Evolutionary conservation across 2,113 vertebrate species (phyloP).

Genomic region (Protobothrops mucrosquamatus): DNA sequence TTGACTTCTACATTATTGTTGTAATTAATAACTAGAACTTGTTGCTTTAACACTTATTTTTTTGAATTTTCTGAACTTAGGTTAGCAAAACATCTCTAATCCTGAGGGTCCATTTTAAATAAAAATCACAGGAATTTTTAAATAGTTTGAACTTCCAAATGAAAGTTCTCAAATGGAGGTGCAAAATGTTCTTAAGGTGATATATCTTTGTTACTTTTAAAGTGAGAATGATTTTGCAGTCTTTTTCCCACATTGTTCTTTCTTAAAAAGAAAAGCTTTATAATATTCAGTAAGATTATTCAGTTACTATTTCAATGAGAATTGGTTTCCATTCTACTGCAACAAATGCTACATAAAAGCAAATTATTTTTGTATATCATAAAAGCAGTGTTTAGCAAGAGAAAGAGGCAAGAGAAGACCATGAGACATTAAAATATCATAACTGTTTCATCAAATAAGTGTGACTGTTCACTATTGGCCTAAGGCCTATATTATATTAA

Average conservation of each 20-base stretch:
- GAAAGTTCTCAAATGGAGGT: neutral
- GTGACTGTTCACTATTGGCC: neutral
- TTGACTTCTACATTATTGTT: neutral
- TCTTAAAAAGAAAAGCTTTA: neutral
- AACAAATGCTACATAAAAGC: neutral
- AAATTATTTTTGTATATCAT: neutral
- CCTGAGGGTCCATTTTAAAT: neutral
- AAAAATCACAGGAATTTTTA: slow-evolving; percentile 4
- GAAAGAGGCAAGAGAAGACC: neutral
- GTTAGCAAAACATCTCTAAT: neutral
- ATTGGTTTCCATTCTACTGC: neutral
- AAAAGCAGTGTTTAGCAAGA: neutral
- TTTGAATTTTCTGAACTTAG: neutral
- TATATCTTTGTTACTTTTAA: slow-evolving; percentile 18
- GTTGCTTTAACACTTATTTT: neutral
- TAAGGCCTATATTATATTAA: neutral
- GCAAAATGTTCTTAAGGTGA: neutral
- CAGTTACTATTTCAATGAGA: neutral
- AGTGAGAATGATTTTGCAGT: slow-evolving; percentile 4
- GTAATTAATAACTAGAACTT: neutral
- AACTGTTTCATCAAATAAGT: neutral
- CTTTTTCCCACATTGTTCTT: neutral
- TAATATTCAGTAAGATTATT: neutral
- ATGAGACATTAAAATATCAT: neutral
- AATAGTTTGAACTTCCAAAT: slow-evolving; percentile 8